Base-by-base conservation (phyloP, 2,113 vertebrate species). In the Pomatostomus ruficeps region DNA sequence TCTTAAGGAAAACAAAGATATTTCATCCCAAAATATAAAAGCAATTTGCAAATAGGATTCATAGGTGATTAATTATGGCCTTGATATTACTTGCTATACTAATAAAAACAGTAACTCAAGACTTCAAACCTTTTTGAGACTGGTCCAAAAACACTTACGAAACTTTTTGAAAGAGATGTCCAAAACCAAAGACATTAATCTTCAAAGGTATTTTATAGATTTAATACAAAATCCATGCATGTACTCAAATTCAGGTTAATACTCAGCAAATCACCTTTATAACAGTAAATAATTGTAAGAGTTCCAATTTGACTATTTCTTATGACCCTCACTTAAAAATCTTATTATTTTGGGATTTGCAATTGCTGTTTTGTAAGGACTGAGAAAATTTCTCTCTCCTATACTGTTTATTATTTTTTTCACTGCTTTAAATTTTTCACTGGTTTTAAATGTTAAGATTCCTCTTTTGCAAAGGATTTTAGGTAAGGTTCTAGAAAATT, bases 1-100 rank as follows among this genome's bases (percentile, higher is more conserved):
- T 85, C 35, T 88, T 82, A 76, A 83, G 16, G 58, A 79, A 95
- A 93, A 93, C 24, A 88, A 91, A 93, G 54, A 86, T 54, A 84
- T 80, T 86, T 84, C 46, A 83, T 77, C 42, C 19, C 6, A 76
- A 83, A 93, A 73, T 68, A 65, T 55, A 70, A 14, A 63, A 86
- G 42, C 12, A 80, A 58, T 35, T 62, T 79, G 62, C 6, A 5
- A 94, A 82, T n/a, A 51, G n/a, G 33, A 88, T 38, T n/a, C 24
- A 57, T 43, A 76, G 26, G 12, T 70, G 33, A 77, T 73, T 73
- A 45, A 90, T 95, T 71, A 88, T 29, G 25, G n/a, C 22, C 20
- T 40, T 77, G 42, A 33, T 83, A 76, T 57, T 76, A 66, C 54
- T 80, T 46, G 35, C 33, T 76, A 65, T 43, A 83, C 25, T 45